Evolutionary conservation across 2,113 vertebrate species (phyloP), one percentile per base, ranked within the genome.

Genomic region (Megaleporinus macrocephalus): DNA sequence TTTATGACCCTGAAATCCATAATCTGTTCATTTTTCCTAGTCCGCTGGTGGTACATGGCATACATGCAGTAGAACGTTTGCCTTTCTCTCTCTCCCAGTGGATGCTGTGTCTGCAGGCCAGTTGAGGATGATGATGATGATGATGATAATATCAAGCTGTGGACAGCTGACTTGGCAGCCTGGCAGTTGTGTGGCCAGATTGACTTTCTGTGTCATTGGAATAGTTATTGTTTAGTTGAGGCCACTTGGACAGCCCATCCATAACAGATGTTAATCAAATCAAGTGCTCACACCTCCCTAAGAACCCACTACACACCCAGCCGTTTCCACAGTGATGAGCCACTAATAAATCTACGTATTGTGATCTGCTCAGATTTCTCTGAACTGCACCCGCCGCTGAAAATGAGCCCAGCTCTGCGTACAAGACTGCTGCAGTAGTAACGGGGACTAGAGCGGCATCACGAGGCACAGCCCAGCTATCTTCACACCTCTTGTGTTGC

Each of bases 141-240:
- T 74, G 51, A 61, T 63, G 76, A 82, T 82, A 20, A 30, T 30
- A 76, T 85, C 84, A 79, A 62, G 59, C 86, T 70, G 68, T 41
- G 59, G 88, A 87, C 86, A 85, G 85, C 90, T 91, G 90, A 91
- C 84, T 44, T 13, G 57, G 88, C 89, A 88, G 75, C 57, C 10
- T 22, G 27, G 82, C 76, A 79, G 55, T 82, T 79, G 77, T 47
- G 30, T n/a, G 20, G 57, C 78, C 83, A 74, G 84, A 80, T 86
- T 86, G 90, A 85, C 86, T 78, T 86, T 80, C 72, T 72, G 80
- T 79, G 88, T 86, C 89, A 84, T 86, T 80, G 87, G 59, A 76
- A 78, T 36, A 30, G 27, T 88, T 84, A 81, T 82, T 86, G 82
- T 88, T 90, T 88, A 82, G 86, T 87, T 79, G 76, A 78, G 81